Base-by-base conservation (phyloP, 2,888 invertebrate genomes). In the Calliphora vomitoria region DNA sequence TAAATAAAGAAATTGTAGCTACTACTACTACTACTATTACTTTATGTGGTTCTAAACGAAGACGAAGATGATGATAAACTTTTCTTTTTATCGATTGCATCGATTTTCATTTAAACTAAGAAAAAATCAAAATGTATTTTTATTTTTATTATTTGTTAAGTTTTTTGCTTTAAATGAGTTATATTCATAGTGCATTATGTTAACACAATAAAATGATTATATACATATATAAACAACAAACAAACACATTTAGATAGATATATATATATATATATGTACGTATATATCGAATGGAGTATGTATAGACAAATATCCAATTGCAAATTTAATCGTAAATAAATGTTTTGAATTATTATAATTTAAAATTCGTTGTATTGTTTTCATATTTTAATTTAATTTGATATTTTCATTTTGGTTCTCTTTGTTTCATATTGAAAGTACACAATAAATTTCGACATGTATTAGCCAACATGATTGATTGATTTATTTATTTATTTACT, bases 261-360 rank as follows among this genome's bases (percentile, higher is more conserved):
- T 15, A 79, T 31, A 8, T 10, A 66, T 15, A 58, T 8, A 35
- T 1, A 25, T 18, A 41, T 64, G 11, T 44, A 20, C 20, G 18
- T 50, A n/a, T 74, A 75, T 60, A 71, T 69, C 35, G 55, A 50
- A 80, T 62, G 35, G 20, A 80, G 69, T 68, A 78, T 74, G 68
- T 74, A 72, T 78, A 72, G 64, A 78, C 15, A 25, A 72, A 71
- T 74, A 74, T 66, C 50, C 38, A 41, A 86, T 64, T 76, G 55
- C 20, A 75, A 80, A 69, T 82, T 58, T 74, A 79, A 62, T 86
- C 60, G 82, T 89, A 79, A 91, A 90, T 91, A 89, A 90, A 90
- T 88, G 87, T 88, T 89, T 89, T 89, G 88, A 89, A 90, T 85
- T 90, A 91, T 89, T 89, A 88, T 89, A 89, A 90, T 88, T 90